Percentiles rank a stretch among this genome's conserved stretches.
Conservation (phyloP, 2,888 invertebrate genomes). For the Apotomis betuletana region DNA sequence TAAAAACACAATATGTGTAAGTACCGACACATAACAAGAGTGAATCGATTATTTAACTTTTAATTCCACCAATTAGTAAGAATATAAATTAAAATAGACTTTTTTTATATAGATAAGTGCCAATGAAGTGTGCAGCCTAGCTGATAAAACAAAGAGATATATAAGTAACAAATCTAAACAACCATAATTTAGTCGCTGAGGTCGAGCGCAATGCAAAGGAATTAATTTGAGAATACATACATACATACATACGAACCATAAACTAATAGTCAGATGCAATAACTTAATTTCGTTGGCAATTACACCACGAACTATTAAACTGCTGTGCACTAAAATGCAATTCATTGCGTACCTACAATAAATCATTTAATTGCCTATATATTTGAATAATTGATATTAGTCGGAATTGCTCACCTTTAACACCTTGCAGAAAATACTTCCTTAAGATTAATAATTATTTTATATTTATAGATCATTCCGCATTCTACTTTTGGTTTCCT, state of each 20-base stretch:
- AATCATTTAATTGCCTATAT: slow-evolving; percentile 24
- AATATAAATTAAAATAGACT: no score
- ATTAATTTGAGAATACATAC: slow-evolving; percentile 6
- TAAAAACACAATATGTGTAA: no score
- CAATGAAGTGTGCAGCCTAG: no score
- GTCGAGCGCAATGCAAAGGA: slow-evolving; percentile 10
- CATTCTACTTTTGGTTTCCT: no score
- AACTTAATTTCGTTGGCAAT: slow-evolving; percentile 27
- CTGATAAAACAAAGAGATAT: no score
- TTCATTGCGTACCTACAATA: slow-evolving; percentile 19
- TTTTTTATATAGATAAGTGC: no score
- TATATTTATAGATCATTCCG: no score
- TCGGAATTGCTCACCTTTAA: neutral
- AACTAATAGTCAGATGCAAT: slow-evolving; percentile 17
- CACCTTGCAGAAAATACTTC: neutral
- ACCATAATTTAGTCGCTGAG: neutral
- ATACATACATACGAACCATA: neutral
- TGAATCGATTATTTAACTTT: no score
- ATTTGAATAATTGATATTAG: slow-evolving; percentile 1
- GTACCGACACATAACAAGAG: no score
- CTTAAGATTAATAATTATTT: no score
- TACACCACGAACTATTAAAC: slow-evolving; percentile 17
- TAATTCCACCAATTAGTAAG: no score
- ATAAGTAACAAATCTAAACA: neutral
- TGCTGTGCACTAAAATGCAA: slow-evolving; percentile 14